Evolutionary conservation across 2,888 invertebrate genomes (phyloP).

Genomic region (Plagodis pulveraria): DNA sequence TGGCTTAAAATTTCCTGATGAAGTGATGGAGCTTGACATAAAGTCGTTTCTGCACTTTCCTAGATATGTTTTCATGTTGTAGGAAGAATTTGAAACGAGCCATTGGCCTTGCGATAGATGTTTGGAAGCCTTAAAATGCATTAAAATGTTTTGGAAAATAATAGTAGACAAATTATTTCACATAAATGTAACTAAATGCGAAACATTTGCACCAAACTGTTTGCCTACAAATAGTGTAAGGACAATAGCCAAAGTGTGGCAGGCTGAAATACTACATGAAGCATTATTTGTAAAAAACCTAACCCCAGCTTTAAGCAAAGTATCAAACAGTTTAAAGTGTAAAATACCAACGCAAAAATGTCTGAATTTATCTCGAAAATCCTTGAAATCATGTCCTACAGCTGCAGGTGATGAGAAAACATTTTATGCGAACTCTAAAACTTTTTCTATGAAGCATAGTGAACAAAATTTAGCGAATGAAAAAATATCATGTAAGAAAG

Average conservation of each 20-base stretch:
- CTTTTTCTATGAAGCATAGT: conserved; percentile 4
- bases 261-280: conserved; percentile 65
- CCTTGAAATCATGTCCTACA: conserved; percentile 10
- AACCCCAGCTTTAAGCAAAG: conserved; percentile 40
- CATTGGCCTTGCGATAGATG: conserved; percentile 78
- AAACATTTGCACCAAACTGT: conserved; percentile 38
- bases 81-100: conserved; percentile 76
- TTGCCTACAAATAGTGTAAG: conserved; percentile 49
- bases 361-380: conserved; percentile 3
- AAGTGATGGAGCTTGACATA: too few relatives aligned
- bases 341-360: conserved; percentile 15
- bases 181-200: conserved; percentile 51
- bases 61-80: conserved; percentile 20
- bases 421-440: not conserved
- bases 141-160: conserved; percentile 78
- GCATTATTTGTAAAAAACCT: conserved; percentile 58
- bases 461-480: conserved; percentile 3
- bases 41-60: too few relatives aligned
- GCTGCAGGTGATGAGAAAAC: conserved; percentile 1
- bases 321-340: conserved; percentile 11
- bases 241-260: conserved; percentile 63
- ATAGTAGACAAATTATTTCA: conserved; percentile 69
- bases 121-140: conserved; percentile 69
- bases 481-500: conserved; percentile 35
- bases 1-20: too few relatives aligned